These are phyloP conservation scores for Pteruthius melanotis DNA, from an alignment of 2,113 vertebrate species.

Conservation along the genomic window DNA sequence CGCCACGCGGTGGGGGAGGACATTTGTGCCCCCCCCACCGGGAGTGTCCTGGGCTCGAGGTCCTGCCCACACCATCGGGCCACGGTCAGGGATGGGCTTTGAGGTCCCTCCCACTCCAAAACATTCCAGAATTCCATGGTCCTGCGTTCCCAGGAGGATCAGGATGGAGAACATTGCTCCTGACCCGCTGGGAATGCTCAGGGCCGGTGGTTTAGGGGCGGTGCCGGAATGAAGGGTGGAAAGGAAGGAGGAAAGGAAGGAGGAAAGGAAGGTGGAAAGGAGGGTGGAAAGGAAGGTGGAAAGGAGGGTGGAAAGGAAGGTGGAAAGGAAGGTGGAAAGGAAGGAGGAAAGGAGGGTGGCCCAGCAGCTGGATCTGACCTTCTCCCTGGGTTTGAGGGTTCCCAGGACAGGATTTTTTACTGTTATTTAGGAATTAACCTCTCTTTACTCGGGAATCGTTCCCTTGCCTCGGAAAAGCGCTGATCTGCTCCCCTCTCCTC, in stretches of 20 bases:
- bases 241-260: background rate
- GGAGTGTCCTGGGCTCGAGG: fast-evolving
- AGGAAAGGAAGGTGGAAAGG: background rate
- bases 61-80: background rate
- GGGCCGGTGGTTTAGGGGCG: background rate
- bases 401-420: background rate
- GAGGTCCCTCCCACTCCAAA: no score
- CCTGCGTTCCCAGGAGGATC: background rate
- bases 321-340: background rate
- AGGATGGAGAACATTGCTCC: fast-evolving
- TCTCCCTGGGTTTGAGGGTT: background rate
- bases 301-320: background rate
- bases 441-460: background rate
- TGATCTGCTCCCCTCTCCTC: background rate
- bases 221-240: no score
- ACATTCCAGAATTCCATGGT: background rate
- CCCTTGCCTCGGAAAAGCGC: background rate
- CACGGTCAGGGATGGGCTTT: background rate
- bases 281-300: background rate
- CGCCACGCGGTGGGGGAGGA: fast-evolving
- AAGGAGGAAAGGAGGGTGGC: background rate
- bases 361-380: background rate
- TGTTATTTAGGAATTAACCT: background rate
- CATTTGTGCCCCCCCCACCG: background rate
- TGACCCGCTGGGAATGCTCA: background rate